Base-by-base conservation (phyloP, 2,797 vertebrate species). In the Natrix natrix region DNA sequence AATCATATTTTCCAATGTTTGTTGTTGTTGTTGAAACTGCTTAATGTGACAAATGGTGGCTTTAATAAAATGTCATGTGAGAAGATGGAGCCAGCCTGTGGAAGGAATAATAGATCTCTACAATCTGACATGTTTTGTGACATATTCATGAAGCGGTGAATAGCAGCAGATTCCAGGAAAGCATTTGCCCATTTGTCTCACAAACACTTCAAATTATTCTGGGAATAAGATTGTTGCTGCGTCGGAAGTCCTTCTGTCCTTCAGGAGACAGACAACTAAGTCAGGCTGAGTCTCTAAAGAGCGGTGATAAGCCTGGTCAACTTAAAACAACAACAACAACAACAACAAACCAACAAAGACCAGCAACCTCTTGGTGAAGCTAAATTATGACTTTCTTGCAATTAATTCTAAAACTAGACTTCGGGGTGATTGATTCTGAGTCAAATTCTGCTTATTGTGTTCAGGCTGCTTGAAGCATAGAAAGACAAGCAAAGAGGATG, bases 1-100 rank as follows among this genome's bases (percentile, higher is more conserved):
- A 7, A 69, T 97, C 43, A 0, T 94, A 17, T 97, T 96, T 96
- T 95, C 94, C 93, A 96, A 94, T 52, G 13, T 95, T 97, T 60
- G 57, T 59, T 57, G 56, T 61, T 95, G 96, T 95, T 96, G 56
- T 93, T 95, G 92, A 96, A 97, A 95, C 97, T 97, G 96, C 94
- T 97, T 97, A 97, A 95, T 94, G 37, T 97, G 97, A 96, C 96
- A 97, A 97, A 97, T 0, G 74, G 94, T 5, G 69, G 88, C 92
- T 96, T 97, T 96, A 96, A 96, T 95, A 96, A 92, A 32, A 16
- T 89, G 13, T 86, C 89, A 61, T 0, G 0, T 52, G 57, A 93
- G 83, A 92, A 94, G 93, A 96, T 91, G 89, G 87, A 90, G 94
- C 17, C 17, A 93, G 88, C 90, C 22, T 91, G 69, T 92, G 57